Percentiles rank a stretch among this genome's conserved stretches.
These are phyloP conservation scores for Rattus norvegicus DNA, from an alignment of 2,113 vertebrate genomes.

Conservation along the genomic window GRCr8 NC_086025.1:50165001-50165500, in stretches of 20 bases:
- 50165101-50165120: slow-evolving; percentile 3
- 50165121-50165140: background rate
- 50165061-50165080: background rate
- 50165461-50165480: background rate
- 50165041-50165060: background rate
- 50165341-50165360: background rate
- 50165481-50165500: background rate
- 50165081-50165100: background rate
- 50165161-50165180: background rate
- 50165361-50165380: background rate
- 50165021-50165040: background rate
- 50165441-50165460: background rate
- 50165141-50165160: background rate
- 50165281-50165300: background rate
- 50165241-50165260: background rate
- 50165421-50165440: background rate
- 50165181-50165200: background rate
- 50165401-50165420: background rate
- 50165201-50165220: background rate
- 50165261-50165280: background rate
- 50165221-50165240: background rate
- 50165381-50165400: slow-evolving; percentile 1
- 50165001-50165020: background rate
- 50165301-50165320: background rate
- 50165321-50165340: background rate